Evolutionary conservation across 35 echinoderm and acorn worm species (phyloP).

Genomic region (Patiria miniata): DNA sequence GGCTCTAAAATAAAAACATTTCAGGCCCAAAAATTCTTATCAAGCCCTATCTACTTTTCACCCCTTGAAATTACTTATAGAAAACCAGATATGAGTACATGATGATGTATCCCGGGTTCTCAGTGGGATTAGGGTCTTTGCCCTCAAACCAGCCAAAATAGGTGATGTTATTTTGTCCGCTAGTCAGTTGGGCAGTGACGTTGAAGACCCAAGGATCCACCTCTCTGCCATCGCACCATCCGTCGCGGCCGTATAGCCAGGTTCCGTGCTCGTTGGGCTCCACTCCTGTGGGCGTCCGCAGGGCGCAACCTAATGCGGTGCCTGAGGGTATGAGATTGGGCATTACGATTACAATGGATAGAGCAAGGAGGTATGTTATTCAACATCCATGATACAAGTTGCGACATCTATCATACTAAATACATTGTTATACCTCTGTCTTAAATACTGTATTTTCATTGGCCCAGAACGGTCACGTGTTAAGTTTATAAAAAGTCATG

Average conservation of each 20-base stretch:
- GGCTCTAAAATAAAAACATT: too few relatives aligned
- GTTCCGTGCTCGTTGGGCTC: constrained; percentile 93
- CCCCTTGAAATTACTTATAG: constrained; percentile 44
- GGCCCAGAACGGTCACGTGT: too few relatives aligned
- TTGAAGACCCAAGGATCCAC: constrained; percentile 88
- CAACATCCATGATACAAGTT: too few relatives aligned
- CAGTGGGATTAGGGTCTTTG: constrained; percentile 67
- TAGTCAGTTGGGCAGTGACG: constrained; percentile 48
- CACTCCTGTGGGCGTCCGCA: constrained; percentile 66
- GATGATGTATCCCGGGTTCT: constrained; percentile 65
- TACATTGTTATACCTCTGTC: too few relatives aligned
- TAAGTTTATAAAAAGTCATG: too few relatives aligned
- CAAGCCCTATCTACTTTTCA: background rate
- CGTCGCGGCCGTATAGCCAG: constrained; percentile 88
- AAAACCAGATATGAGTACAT: constrained; percentile 85
- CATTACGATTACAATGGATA: too few relatives aligned
- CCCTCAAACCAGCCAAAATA: constrained; percentile 94
- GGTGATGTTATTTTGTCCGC: constrained; percentile 41
- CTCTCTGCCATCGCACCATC: constrained; percentile 87
- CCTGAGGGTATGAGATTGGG: constrained; percentile 32
- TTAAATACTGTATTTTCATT: too few relatives aligned
- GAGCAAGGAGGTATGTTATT: too few relatives aligned
- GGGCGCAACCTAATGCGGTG: constrained; percentile 72
- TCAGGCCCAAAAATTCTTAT: background rate
- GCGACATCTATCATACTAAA: too few relatives aligned